Conservation (phyloP, 1,140 invertebrate genomes). For the Triops longicaudatus region DNA sequence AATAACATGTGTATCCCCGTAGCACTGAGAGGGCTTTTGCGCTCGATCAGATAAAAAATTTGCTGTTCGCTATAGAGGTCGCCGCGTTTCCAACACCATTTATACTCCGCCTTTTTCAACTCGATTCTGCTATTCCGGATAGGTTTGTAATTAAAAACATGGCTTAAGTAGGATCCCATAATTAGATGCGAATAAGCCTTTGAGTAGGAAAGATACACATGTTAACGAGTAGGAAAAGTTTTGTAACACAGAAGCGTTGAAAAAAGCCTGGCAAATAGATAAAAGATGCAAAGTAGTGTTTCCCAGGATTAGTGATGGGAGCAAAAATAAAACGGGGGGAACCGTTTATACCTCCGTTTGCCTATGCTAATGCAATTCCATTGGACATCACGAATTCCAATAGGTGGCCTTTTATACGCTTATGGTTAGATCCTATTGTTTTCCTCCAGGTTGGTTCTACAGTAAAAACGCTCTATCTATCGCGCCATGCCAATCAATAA, state of each 20-base stretch:
- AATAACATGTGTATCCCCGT: background rate
- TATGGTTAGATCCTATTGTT: constrained; percentile 2
- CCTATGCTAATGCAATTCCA: constrained; percentile 11
- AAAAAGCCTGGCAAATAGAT: constrained; percentile 1
- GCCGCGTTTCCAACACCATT: background rate
- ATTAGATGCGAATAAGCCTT: constrained; percentile 9
- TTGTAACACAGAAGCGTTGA: background rate
- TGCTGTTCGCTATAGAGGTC: background rate
- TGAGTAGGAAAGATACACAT: background rate
- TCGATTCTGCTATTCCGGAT: constrained; percentile 4
- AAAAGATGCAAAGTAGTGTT: constrained; percentile 1
- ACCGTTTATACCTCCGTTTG: background rate
- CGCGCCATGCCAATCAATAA: background rate
- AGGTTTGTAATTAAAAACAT: constrained; percentile 7
- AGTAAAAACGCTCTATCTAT: background rate
- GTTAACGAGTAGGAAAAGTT: background rate
- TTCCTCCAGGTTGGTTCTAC: background rate
- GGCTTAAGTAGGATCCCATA: constrained; percentile 9
- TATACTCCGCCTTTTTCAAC: background rate
- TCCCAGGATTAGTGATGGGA: constrained; percentile 7
- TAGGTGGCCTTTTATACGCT: constrained; percentile 1
- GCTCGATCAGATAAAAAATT: constrained; percentile 9
- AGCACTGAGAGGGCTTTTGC: background rate
- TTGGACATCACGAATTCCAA: constrained; percentile 5
- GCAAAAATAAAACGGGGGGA: background rate